Evolutionary conservation across 2,888 invertebrate species (phyloP).

Genomic region (Phyto melanocephala): DNA sequence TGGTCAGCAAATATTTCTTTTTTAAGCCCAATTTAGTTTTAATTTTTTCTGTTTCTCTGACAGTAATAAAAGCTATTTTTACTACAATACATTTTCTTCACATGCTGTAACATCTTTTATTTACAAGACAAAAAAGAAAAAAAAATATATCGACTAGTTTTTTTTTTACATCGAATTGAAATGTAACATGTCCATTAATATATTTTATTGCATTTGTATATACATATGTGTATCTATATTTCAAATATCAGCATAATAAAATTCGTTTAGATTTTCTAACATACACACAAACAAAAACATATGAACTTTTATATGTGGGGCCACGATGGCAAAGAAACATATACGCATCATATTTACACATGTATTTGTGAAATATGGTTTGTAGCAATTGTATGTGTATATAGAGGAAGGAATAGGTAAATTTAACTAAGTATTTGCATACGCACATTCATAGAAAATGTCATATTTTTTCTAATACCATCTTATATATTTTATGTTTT

Average conservation of each 20-base stretch:
- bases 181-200: constrained; percentile 59
- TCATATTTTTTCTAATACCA: background rate
- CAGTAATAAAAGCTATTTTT: constrained; percentile 42
- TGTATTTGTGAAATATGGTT: background rate
- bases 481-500: constrained; percentile 28
- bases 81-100: constrained; percentile 1
- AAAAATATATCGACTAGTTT: background rate
- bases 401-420: background rate
- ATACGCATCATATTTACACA: background rate
- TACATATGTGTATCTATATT: no score
- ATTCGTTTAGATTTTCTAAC: background rate
- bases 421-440: background rate
- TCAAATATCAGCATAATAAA: constrained; percentile 48
- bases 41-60: background rate
- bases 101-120: constrained; percentile 40
- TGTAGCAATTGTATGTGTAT: background rate
- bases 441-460: background rate
- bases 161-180: constrained; percentile 42
- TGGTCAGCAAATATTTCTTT: constrained; percentile 35
- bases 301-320: background rate
- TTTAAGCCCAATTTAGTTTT: constrained; percentile 21
- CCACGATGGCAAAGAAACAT: background rate
- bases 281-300: background rate
- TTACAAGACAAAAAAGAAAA: background rate
- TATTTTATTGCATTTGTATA: constrained; percentile 57